phyloP scores from a whole-genome alignment of 2,888 invertebrate genomes.

The Hymenopus coronatus region DNA sequence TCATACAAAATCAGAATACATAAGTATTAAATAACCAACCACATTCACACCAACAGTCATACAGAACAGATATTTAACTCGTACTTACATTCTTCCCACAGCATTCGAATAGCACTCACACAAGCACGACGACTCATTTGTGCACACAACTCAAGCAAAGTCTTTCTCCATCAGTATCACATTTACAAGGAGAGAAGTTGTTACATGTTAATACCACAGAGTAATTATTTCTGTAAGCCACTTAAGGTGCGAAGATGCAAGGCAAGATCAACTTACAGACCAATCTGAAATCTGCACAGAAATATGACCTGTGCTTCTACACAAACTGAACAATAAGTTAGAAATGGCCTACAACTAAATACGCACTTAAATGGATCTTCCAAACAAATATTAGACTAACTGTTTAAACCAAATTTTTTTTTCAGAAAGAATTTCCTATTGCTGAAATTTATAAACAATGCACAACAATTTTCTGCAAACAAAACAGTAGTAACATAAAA shows the following conservation, averaged over 20 bases:
- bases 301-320: no score
- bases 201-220: slow-evolving; percentile 1
- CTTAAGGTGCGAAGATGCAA: background rate
- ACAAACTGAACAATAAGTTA: background rate
- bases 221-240: background rate
- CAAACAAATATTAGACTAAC: background rate
- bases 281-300: background rate
- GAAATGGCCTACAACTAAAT: background rate
- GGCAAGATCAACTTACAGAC: background rate
- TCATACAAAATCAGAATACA: background rate
- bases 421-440: background rate
- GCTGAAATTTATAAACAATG: background rate
- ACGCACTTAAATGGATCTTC: background rate
- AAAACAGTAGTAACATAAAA: background rate
- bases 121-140: background rate
- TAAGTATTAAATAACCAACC: slow-evolving; percentile 2
- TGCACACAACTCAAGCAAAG: background rate
- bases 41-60: background rate
- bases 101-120: background rate
- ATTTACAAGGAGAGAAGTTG: background rate
- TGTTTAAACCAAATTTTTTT: background rate
- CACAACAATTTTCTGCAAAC: background rate
- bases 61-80: no score
- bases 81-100: no score
- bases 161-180: slow-evolving; percentile 5